Conservation (phyloP, 2,797 vertebrate species). For the Rhyacichthys aspro region DNA sequence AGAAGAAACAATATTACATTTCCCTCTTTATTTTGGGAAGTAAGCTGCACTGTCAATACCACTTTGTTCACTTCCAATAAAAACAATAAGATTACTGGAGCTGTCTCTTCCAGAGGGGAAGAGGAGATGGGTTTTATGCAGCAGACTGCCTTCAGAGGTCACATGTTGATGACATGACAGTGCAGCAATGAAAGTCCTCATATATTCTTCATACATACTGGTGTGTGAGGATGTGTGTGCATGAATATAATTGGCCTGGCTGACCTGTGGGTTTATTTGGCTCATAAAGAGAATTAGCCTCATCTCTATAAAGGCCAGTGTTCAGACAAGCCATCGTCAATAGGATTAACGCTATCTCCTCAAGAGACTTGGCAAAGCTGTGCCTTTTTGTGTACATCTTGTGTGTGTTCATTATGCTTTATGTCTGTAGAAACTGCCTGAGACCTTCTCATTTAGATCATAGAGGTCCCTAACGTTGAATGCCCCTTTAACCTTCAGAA, state of each 20-base stretch:
- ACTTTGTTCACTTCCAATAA: conserved; percentile 59
- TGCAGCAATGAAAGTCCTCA: conserved; percentile 14
- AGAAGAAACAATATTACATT: too few relatives aligned
- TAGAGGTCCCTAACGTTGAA: conserved; percentile 17
- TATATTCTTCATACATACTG: conserved; percentile 15
- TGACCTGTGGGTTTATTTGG: conserved; percentile 58
- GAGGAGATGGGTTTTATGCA: conserved; percentile 52
- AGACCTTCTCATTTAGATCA: conserved; percentile 44
- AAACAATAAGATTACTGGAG: conserved; percentile 59
- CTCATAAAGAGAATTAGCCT: conserved; percentile 64
- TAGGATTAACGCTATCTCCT: conserved; percentile 58
- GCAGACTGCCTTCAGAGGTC: conserved; percentile 42
- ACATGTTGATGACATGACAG: conserved; percentile 34
- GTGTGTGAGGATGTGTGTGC: background rate
- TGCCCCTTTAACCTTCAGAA: background rate
- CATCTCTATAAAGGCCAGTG: conserved; percentile 59
- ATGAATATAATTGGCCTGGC: conserved; percentile 22
- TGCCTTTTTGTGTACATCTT: conserved; percentile 26
- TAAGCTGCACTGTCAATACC: conserved; percentile 64
- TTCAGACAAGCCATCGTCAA: conserved; percentile 63
- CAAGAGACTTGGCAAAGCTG: conserved; percentile 46
- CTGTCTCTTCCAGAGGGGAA: conserved; percentile 31
- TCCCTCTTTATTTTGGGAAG: conserved; percentile 56
- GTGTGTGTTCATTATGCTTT: conserved; percentile 12
- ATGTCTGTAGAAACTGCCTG: conserved; percentile 17